These are phyloP conservation scores for Rhynchomys soricoides DNA, from an alignment of 2,113 vertebrate species.

Conservation along the genomic window DNA sequence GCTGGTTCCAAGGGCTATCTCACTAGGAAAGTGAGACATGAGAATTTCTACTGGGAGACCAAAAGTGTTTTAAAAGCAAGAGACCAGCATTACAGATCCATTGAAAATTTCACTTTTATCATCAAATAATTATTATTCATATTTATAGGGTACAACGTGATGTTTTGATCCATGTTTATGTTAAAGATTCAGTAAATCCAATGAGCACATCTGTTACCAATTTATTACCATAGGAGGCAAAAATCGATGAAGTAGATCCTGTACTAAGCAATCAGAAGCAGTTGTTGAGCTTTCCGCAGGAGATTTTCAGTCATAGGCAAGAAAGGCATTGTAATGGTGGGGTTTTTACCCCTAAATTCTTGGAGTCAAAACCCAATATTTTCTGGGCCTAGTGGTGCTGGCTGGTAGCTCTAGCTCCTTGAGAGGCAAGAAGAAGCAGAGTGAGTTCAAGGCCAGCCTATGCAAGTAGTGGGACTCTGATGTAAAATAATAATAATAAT, in stretches of 20 bases:
- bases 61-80: neutral
- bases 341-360: neutral
- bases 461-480: neutral
- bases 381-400: neutral
- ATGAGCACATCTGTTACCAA: neutral
- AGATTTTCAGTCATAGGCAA: neutral
- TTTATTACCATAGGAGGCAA: neutral
- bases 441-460: neutral
- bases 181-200: neutral
- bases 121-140: neutral
- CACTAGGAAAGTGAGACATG: neutral
- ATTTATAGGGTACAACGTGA: neutral
- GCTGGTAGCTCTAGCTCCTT: neutral
- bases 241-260: neutral
- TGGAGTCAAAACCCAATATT: neutral
- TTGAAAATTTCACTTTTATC: neutral
- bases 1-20: neutral
- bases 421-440: neutral
- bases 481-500: neutral
- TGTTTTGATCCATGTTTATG: neutral
- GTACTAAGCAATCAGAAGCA: neutral
- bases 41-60: neutral
- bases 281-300: neutral
- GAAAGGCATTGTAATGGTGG: neutral
- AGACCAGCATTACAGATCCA: constrained; percentile 3